Conservation (phyloP, 1,140 invertebrate species). For the Hyphantria cunea region DNA sequence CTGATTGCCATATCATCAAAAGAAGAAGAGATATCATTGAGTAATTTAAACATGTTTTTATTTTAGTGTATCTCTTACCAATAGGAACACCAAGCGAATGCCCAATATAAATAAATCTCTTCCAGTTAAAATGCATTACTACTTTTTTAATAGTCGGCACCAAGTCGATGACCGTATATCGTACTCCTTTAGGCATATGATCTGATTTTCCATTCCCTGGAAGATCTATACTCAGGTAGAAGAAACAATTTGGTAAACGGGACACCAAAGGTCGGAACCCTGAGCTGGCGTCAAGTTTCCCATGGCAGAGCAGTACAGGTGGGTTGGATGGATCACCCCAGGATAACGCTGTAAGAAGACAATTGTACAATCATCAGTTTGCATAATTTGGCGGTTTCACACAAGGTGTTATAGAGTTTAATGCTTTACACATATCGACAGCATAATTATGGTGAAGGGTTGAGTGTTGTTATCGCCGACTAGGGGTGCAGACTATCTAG, state of each 20-base stretch:
- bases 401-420: too few species aligned
- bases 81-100: slow-evolving; percentile 40
- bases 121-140: slow-evolving; percentile 54
- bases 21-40: too few species aligned
- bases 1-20: too few species aligned
- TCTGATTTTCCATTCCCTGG: slow-evolving; percentile 59
- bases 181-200: slow-evolving; percentile 46
- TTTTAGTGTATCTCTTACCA: slow-evolving; percentile 21
- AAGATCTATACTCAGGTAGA: slow-evolving; percentile 56
- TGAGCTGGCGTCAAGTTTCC: slow-evolving; percentile 49
- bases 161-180: slow-evolving; percentile 45
- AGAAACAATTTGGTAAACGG: slow-evolving; percentile 45
- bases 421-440: too few species aligned
- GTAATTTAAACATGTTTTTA: too few species aligned
- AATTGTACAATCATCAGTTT: not conserved
- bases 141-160: slow-evolving; percentile 46
- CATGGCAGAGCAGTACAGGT: slow-evolving; percentile 51
- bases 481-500: too few species aligned
- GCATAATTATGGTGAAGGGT: too few species aligned
- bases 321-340: slow-evolving; percentile 51
- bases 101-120: slow-evolving; percentile 47
- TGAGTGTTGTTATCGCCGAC: too few species aligned
- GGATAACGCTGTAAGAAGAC: slow-evolving; percentile 41
- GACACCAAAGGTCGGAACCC: slow-evolving; percentile 48
- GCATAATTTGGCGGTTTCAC: too few species aligned